Base-by-base conservation (phyloP, 2,113 vertebrate genomes). In the Toxotes jaculatrix region DNA sequence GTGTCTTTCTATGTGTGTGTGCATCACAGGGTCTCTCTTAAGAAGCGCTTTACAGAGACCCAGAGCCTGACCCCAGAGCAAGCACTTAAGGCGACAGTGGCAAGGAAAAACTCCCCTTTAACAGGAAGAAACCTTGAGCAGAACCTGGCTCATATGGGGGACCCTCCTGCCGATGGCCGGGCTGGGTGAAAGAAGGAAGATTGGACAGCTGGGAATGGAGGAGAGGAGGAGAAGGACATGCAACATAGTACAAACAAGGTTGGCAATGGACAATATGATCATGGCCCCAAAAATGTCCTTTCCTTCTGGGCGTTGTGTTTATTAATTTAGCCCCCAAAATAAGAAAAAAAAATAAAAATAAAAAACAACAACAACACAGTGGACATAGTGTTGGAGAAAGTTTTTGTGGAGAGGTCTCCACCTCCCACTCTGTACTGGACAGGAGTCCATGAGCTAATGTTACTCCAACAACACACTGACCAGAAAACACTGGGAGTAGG, bases 391-490 rank as follows among this genome's bases (percentile, higher is more conserved):
- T 71, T 62, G 3, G 5, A 40, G 19, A 59, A 27, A 77, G 49
- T 66, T 77, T 71, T 74, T 73, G 65, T 63, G 67, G 62, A 61
- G 80, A 81, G 66, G 78, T 84, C 80, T 79, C 75, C 62, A 60
- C 56, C 69, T 76, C 69, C 62, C 70, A 86, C 55, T 64, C 69
- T 63, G 74, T 80, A 7, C 19, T 55, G 51, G 60, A 79, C 72
- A 76, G 31, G 78, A 79, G 75, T 69, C 62, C 57, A 57, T 74
- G 57, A 79, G 79, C 55, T 80, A 60, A 79, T 80, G 32, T 55
- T 79, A 42, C 59, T 59, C 49, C 56, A 76, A 83, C 49, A 77
- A 83, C 63, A 83, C 63, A 74, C 56, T 38, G 47, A 67, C 45
- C 27, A 77, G 45, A 69, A 42, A n/a, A 71, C 47, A 45, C 31